Base-by-base conservation (phyloP, 2,797 vertebrate species). In the Sarcoramphus papa region DNA sequence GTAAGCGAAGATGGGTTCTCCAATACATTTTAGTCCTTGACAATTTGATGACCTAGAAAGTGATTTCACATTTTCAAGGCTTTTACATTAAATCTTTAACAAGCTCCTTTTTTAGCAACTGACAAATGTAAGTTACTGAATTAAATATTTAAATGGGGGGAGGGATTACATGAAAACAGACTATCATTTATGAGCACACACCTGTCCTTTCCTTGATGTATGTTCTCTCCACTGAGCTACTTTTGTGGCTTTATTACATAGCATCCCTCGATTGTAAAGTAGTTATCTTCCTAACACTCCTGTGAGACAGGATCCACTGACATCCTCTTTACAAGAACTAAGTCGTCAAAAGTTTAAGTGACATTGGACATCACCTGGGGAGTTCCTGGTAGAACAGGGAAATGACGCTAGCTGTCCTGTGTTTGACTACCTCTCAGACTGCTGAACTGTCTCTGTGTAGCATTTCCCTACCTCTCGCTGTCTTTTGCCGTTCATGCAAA, bases 61-160 rank as follows among this genome's bases (percentile, higher is more conserved):
- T 28, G 21, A 65, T 68, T 89, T 78, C 65, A 75, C 12, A 14
- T 84, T 94, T 92, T 92, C 59, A 91, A 70, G 63, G 54, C 47
- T 92, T 84, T 89, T 92, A 41, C 40, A 17, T 92, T 85, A 69
- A 85, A 86, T 84, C 81, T 94, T 94, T 54, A 92, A 79, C 54
- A 76, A 76, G 25, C 28, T 87, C 22, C 35, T 84, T 92, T 95
- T 93, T 91, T 74, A 89, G 67, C 28, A 95, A 27, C 63, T 76
- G 70, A 54, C 28, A 47, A 82, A 69, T 59, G 3, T 54, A 78
- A 78, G 51, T 88, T 96, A 68, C 43, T 90, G 48, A 94, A 85
- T 88, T 78, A 79, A 93, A 74, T 90, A 90, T 90, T 91, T 80
- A 85, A 85, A 60, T 28, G 18, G 13, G 22, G 19, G 37, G 14